A percentile compares a stretch with the other conserved stretches of the same genome.
These are phyloP conservation scores for Leptopilina drosophilae DNA, from an alignment of 2,888 invertebrate genomes.

Conservation along the genomic window DNA sequence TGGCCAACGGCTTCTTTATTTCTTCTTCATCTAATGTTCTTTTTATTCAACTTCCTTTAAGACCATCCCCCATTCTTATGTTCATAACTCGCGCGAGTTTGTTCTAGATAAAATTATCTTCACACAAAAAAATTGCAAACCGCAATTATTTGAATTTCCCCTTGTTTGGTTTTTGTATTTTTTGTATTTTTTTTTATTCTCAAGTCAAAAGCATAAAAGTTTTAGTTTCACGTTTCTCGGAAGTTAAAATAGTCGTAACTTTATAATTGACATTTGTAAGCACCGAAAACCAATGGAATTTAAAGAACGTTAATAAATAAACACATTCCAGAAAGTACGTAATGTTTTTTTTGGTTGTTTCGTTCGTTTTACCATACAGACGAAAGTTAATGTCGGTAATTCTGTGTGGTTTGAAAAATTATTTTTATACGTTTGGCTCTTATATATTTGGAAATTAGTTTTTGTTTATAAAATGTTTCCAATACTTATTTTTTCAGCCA, in stretches of 20 bases:
- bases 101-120: slow-evolving; percentile 44
- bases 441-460: too few relatives aligned
- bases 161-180: neutral
- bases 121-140: slow-evolving; percentile 15
- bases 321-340: slow-evolving; percentile 2
- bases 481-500: too few relatives aligned
- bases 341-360: neutral
- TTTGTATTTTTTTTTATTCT: neutral
- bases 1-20: slow-evolving; percentile 69
- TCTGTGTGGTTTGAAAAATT: neutral
- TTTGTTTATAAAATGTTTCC: too few relatives aligned
- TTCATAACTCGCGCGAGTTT: slow-evolving; percentile 35
- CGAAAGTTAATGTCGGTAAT: neutral
- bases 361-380: neutral
- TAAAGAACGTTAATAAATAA: slow-evolving; percentile 1
- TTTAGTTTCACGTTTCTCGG: neutral
- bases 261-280: slow-evolving; percentile 16
- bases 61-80: slow-evolving; percentile 26
- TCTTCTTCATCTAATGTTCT: slow-evolving; percentile 49
- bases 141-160: slow-evolving; percentile 36
- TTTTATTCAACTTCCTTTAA: slow-evolving; percentile 41
- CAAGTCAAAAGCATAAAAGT: neutral
- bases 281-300: slow-evolving; percentile 1
- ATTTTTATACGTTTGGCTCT: neutral
- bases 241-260: neutral